Evolutionary conservation across 1,140 invertebrate species (phyloP), one percentile per base, ranked within the genome.

Genomic region (Bombus waltoni): DNA sequence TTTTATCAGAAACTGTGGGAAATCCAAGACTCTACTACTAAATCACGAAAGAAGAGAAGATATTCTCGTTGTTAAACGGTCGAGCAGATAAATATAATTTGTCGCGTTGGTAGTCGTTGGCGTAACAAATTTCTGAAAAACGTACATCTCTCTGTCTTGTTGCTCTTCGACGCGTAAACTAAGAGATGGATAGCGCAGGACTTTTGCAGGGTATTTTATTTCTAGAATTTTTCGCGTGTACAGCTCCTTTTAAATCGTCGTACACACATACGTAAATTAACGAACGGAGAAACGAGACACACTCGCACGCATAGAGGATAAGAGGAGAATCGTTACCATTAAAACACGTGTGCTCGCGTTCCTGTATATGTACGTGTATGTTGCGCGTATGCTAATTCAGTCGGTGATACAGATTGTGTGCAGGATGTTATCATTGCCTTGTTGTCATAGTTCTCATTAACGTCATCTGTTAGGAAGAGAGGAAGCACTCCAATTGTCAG

Each of bases 371-470:
- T 80, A 57, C 68, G 68, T 53, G 65, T 82, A 62, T n/a, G 53
- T 44, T 38, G 47, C 42, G 40, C 66, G 75, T 73, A 44, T 44
- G 44, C 68, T 32, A 53, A 10, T 82, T 76, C 40, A 77, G 74
- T 76, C 25, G 70, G 65, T 71, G 44, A 81, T 77, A 22, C 59
- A 42, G 62, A 73, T 78, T 62, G 22, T 38, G 66, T 2, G 62
- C n/a, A 42, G 44, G 35, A 74, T 83, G 53, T 83, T 87, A 77
- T 40, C 70, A 72, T 71, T 71, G 38, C 66, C 76, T 85, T 80
- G 66, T 65, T 70, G 32, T 88, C 53, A 57, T 65, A 57, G n/a
- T 84, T 80, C 42, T 71, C 57, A 72, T 62, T 66, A 47, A 71
- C n/a, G 77, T 22, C 38, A n/a, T 88, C 74, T 57, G 53, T 83